phyloP scores from a whole-genome alignment of 2,797 vertebrate genomes.

The Orientallactaga sibirica region DNA sequence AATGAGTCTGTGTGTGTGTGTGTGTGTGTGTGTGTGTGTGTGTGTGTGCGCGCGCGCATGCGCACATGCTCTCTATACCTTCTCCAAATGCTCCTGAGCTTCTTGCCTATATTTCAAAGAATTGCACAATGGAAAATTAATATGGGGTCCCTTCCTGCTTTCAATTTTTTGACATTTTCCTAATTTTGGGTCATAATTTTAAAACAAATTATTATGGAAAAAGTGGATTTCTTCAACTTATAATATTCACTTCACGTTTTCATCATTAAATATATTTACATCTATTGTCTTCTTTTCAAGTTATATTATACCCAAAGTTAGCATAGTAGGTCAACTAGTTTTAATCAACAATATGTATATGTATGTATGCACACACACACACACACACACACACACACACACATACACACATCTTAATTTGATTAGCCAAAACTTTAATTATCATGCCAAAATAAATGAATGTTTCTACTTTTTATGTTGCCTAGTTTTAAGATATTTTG shows the following conservation, averaged over 20 bases:
- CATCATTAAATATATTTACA: neutral
- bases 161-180: neutral
- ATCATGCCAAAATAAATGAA: constrained; percentile 14
- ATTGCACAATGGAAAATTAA: neutral
- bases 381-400: no score
- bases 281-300: neutral
- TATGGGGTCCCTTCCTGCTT: neutral
- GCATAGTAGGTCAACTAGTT: neutral
- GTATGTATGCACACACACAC: no score
- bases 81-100: neutral
- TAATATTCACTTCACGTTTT: neutral
- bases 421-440: constrained; percentile 14
- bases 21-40: no score
- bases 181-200: neutral
- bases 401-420: neutral
- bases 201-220: neutral
- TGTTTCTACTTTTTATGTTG: constrained; percentile 17
- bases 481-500: neutral
- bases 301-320: constrained; percentile 15
- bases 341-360: neutral
- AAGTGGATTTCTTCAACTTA: neutral
- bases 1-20: neutral
- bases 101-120: neutral
- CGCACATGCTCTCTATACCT: neutral
- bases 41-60: no score